Evolutionary conservation across 2,888 invertebrate species (phyloP).

Genomic region (Reticulitermes lucifugus): DNA sequence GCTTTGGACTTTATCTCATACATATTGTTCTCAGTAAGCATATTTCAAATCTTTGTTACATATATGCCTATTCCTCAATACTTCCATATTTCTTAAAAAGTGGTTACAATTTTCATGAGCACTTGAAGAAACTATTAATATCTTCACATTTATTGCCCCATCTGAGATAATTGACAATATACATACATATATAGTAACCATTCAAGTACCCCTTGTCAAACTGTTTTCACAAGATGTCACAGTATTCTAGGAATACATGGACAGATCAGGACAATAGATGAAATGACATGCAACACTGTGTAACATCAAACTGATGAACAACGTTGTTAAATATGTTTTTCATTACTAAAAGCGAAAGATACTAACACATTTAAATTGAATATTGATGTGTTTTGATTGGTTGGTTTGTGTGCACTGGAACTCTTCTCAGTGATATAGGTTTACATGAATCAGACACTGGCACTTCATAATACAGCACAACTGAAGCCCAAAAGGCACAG

Average conservation of each 20-base stretch:
- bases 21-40: neutral
- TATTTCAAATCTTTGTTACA: neutral
- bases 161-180: neutral
- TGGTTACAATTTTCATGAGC: neutral
- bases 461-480: too few relatives aligned
- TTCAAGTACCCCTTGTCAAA: neutral
- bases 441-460: too few relatives aligned
- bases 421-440: too few relatives aligned
- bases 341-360: too few relatives aligned
- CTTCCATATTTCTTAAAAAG: neutral
- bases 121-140: neutral
- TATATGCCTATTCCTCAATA: neutral
- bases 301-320: neutral
- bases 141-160: too few relatives aligned
- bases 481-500: too few relatives aligned
- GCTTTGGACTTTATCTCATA: neutral
- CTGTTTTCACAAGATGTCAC: neutral
- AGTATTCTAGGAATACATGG: neutral
- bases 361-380: too few relatives aligned
- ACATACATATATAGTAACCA: neutral
- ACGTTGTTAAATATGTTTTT: too few relatives aligned
- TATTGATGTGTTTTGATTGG: too few relatives aligned
- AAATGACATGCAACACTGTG: neutral
- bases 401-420: too few relatives aligned
- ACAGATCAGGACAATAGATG: neutral